Evolutionary conservation across 2,797 vertebrate genomes (phyloP), one percentile per base, ranked within the genome.

Genomic region (Schizothorax lantsangensis): DNA sequence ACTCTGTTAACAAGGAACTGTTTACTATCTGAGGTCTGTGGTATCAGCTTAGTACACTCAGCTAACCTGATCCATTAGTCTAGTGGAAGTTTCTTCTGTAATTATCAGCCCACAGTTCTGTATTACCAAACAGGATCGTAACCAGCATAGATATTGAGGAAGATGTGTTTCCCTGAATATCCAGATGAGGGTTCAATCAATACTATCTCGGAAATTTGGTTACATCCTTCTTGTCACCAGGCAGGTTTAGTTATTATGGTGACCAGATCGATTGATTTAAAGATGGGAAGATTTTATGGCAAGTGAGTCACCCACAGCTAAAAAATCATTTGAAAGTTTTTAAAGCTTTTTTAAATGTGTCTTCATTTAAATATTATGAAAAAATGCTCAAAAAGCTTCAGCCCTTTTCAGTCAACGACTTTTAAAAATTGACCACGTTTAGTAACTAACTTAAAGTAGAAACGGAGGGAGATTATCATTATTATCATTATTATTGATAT

Each of bases 1-100:
- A 57, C 77, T 85, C 77, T 79, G 84, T 85, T 73, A 85, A 85
- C 84, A 72, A 62, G 66, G 77, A 79, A 85, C 66, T 79, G 49
- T 85, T 85, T 85, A 80, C 84, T 62, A 72, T 72, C 52, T 43
- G 64, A 0, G n/a, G 49, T 71, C 84, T 79, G 84, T 33, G 75
- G 23, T 85, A 85, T 85, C 83, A 85, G 47, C 47, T 69, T 23
- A 40, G 62, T 57, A 33, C 33, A 79, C 47, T 9, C 47, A 72
- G 49, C 10, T 43, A 71, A 71, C 77, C 68, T 36, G 66, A 80
- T 85, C 64, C n/a, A 72, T 79, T 85, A 78, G 74, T 79, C 59
- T 54, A 85, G 64, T 85, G n/a, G 62, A 85, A 40, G 62, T 57
- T 68, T 40, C 36, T 1, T 36, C 79, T 36, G 26, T 30, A 45